phyloP scores from a whole-genome alignment of 2,113 vertebrate species.

The Dipodomys stephensi region DNA sequence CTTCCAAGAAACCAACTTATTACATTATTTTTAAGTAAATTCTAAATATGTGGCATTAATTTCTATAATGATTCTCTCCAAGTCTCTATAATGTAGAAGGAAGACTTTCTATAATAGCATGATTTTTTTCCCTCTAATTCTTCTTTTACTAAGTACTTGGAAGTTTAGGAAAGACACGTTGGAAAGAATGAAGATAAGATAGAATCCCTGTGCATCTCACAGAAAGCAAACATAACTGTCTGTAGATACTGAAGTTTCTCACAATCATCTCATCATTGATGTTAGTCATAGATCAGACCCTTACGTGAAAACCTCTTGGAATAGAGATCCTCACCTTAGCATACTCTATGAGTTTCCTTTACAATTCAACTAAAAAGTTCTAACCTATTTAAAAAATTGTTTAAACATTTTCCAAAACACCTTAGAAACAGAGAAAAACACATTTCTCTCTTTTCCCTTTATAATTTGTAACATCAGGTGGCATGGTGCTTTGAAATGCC shows the following conservation, averaged over 20 bases:
- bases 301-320: conserved; percentile 28
- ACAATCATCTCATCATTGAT: background rate
- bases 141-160: background rate
- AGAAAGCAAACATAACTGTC: background rate
- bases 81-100: background rate
- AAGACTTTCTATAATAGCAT: background rate
- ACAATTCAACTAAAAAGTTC: background rate
- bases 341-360: background rate
- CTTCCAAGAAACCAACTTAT: background rate
- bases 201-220: background rate
- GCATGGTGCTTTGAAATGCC: conserved; percentile 40
- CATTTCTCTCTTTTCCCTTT: background rate
- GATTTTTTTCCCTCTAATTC: background rate
- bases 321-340: background rate
- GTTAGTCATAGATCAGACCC: background rate
- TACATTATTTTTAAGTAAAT: background rate
- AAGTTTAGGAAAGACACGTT: background rate
- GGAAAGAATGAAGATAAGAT: background rate
- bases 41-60: background rate
- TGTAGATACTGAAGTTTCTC: background rate
- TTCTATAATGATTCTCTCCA: background rate
- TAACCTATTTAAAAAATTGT: background rate
- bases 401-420: background rate
- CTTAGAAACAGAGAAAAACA: conserved; percentile 17
- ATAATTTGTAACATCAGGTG: background rate